A percentile compares a stretch with the other conserved stretches of the same genome.
phyloP scores from a whole-genome alignment of 2,888 invertebrate genomes.

The Drosophila barbarae region DNA sequence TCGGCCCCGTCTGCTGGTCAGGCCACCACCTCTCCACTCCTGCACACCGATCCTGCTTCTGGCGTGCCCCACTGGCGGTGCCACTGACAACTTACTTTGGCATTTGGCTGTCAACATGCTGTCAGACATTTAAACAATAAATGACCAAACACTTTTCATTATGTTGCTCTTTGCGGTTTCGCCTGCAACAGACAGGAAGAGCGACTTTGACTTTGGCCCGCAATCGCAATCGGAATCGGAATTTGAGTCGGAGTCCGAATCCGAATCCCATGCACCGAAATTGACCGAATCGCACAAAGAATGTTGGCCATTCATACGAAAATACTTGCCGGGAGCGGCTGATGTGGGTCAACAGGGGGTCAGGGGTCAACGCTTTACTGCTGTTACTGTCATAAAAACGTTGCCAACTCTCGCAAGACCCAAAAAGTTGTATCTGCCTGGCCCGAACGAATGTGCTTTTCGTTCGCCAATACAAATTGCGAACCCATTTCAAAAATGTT shows the following conservation, averaged over 20 bases:
- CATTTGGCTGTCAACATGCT: conserved; percentile 75
- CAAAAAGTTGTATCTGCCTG: conserved; percentile 7
- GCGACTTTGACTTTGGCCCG: conserved; percentile 30
- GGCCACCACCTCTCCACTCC: conserved; percentile 22
- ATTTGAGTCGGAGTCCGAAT: background rate
- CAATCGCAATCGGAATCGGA: conserved; percentile 18
- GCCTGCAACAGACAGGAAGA: conserved; percentile 45
- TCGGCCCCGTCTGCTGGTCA: conserved; percentile 52
- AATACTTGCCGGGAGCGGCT: conserved; percentile 29
- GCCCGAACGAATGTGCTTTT: conserved; percentile 32
- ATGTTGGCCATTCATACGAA: conserved; percentile 35
- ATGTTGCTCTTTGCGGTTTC: conserved; percentile 71
- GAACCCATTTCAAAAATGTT: conserved; percentile 74
- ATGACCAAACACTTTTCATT: conserved; percentile 74
- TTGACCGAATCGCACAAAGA: conserved; percentile 34
- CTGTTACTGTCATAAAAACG: conserved; percentile 73
- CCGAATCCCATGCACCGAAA: conserved; percentile 5
- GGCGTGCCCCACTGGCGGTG: conserved; percentile 15
- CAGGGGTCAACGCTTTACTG: conserved; percentile 69
- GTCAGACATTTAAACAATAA: conserved; percentile 73
- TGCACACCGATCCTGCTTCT: conserved; percentile 1
- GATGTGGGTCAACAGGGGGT: conserved; percentile 66
- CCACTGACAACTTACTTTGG: conserved; percentile 72
- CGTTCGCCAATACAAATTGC: conserved; percentile 51
- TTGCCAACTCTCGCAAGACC: conserved; percentile 49